Evolutionary conservation across 2,113 vertebrate genomes (phyloP).

Genomic region (Equus quagga): DNA sequence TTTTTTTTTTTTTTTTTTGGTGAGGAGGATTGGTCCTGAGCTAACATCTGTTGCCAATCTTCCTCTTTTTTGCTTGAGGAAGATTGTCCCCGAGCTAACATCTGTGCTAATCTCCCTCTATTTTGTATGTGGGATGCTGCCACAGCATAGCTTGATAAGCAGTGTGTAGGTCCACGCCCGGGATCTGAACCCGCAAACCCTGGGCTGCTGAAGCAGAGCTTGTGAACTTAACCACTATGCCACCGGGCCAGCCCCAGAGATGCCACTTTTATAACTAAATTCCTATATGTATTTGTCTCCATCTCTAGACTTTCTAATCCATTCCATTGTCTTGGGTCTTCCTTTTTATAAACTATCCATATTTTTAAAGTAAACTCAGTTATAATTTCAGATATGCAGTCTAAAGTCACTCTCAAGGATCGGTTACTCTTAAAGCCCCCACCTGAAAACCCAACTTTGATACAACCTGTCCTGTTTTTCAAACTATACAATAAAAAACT

Average conservation of each 20-base stretch:
- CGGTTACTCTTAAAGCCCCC: neutral
- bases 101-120: too few species aligned
- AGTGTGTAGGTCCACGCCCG: too few species aligned
- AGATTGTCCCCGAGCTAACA: too few species aligned
- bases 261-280: conserved; percentile 12
- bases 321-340: conserved; percentile 35
- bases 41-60: too few species aligned
- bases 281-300: neutral
- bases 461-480: neutral
- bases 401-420: neutral
- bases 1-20: too few species aligned
- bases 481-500: neutral
- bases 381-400: conserved; percentile 34
- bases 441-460: conserved; percentile 28
- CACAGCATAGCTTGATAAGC: too few species aligned
- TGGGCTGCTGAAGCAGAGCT: too few species aligned
- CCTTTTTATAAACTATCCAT: conserved; percentile 1
- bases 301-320: conserved; percentile 8
- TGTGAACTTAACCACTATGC: too few species aligned
- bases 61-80: too few species aligned
- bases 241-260: neutral
- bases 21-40: too few species aligned
- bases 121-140: too few species aligned
- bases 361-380: conserved; percentile 34
- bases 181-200: too few species aligned